Evolutionary conservation across 2,888 invertebrate genomes (phyloP).

Genomic region (Lepidocyrtoides sp.): DNA sequence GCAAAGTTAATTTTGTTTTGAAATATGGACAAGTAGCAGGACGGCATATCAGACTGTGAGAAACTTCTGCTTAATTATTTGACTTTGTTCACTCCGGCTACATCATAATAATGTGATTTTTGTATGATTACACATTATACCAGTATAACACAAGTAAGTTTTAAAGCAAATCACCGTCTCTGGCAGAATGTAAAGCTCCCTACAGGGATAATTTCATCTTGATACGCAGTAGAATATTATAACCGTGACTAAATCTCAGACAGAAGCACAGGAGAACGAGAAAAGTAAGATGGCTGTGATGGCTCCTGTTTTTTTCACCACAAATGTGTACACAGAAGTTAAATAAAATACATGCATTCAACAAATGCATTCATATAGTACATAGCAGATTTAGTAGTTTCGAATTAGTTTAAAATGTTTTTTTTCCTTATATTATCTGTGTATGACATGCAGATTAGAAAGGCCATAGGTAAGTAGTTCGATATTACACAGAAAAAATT

Average conservation of each 20-base stretch:
- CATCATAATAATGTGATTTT: background rate
- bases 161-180: constrained; percentile 12
- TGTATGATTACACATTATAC: constrained; percentile 18
- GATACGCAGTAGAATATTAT: constrained; percentile 56
- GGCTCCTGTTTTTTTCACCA: constrained; percentile 67
- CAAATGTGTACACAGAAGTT: background rate
- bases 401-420: constrained; percentile 32
- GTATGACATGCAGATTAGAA: constrained; percentile 20
- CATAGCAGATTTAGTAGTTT: background rate
- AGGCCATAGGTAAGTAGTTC: constrained; percentile 36
- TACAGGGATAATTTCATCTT: constrained; percentile 77
- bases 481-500: constrained; percentile 20
- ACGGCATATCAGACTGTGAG: background rate
- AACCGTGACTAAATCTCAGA: constrained; percentile 60
- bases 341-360: background rate
- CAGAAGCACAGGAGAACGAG: constrained; percentile 30
- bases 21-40: no score
- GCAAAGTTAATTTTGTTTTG: no score
- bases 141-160: constrained; percentile 46
- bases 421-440: background rate
- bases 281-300: constrained; percentile 25
- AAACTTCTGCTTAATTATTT: background rate
- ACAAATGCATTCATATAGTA: no score
- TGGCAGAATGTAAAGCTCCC: constrained; percentile 53
- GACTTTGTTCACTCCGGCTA: background rate